phyloP scores from a whole-genome alignment of 2,888 invertebrate genomes.

The Lathronympha strigana region DNA sequence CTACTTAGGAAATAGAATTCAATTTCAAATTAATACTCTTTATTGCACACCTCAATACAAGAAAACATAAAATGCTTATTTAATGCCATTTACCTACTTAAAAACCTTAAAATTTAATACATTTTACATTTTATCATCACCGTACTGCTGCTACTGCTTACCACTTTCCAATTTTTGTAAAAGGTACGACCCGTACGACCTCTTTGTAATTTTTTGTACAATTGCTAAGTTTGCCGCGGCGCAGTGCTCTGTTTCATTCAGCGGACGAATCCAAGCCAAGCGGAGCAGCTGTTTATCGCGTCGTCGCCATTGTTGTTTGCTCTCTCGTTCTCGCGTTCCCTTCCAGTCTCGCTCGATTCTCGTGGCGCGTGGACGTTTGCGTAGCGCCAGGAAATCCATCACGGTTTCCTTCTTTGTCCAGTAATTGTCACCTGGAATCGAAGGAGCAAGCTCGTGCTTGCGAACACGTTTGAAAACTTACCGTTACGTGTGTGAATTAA shows the following conservation, averaged over 20 bases:
- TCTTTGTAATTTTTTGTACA: neutral
- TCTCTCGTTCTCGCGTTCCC: slow-evolving; percentile 63
- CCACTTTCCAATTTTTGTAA: neutral
- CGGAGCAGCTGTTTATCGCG: slow-evolving; percentile 75
- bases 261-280: slow-evolving; percentile 49
- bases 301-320: slow-evolving; percentile 73
- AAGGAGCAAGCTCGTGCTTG: slow-evolving; percentile 42
- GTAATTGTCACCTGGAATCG: slow-evolving; percentile 57
- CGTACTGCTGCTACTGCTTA: no score
- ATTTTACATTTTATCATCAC: no score
- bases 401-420: slow-evolving; percentile 80
- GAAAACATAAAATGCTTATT: no score
- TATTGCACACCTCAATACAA: no score
- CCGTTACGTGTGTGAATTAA: slow-evolving; percentile 48
- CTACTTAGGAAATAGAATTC: no score
- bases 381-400: slow-evolving; percentile 57
- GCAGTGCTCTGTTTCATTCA: slow-evolving; percentile 45
- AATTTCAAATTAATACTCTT: no score
- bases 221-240: slow-evolving; percentile 40
- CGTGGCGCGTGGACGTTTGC: slow-evolving; percentile 66
- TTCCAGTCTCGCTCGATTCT: slow-evolving; percentile 81
- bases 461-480: slow-evolving; percentile 32
- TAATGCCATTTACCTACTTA: no score
- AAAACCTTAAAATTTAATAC: no score
- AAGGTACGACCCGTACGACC: neutral